These are phyloP conservation scores for Musca domestica DNA, from an alignment of 1,140 invertebrate species.

Conservation along the genomic window DNA sequence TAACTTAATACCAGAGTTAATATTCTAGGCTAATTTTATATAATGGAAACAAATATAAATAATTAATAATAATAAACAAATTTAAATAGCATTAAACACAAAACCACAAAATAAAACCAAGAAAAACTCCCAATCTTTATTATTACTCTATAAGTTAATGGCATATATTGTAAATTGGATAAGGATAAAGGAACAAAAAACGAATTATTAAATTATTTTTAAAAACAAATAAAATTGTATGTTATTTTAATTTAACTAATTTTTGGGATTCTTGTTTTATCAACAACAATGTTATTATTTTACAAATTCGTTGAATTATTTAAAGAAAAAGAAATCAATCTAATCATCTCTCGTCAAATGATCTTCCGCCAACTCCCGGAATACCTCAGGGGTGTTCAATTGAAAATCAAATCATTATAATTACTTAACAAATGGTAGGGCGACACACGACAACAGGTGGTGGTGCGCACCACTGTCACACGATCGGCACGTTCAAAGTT, in stretches of 20 bases:
- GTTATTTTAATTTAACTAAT: slow-evolving; percentile 21
- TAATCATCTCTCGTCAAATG: too few relatives aligned
- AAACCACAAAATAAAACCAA: too few relatives aligned
- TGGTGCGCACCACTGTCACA: slow-evolving; percentile 91
- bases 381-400: slow-evolving; percentile 59
- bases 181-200: slow-evolving; percentile 23
- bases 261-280: too few relatives aligned
- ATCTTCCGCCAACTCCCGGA: too few relatives aligned
- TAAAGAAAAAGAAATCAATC: too few relatives aligned
- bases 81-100: too few relatives aligned
- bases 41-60: slow-evolving; percentile 2
- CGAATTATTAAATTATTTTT: not conserved
- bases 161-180: slow-evolving; percentile 7
- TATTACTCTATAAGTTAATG: not conserved
- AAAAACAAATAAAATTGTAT: slow-evolving; percentile 17
- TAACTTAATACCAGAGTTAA: not conserved
- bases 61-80: too few relatives aligned
- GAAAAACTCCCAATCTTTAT: too few relatives aligned
- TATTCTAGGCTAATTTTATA: slow-evolving; percentile 2
- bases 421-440: slow-evolving; percentile 88
- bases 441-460: slow-evolving; percentile 87
- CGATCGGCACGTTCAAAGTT: slow-evolving; percentile 98
- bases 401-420: slow-evolving; percentile 94
- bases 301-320: slow-evolving; percentile 8
- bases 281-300: not conserved